A percentile compares a stretch with the other conserved stretches of the same genome.
phyloP scores from a whole-genome alignment of 2,113 vertebrate genomes.

The Gymnorhina tibicen region DNA sequence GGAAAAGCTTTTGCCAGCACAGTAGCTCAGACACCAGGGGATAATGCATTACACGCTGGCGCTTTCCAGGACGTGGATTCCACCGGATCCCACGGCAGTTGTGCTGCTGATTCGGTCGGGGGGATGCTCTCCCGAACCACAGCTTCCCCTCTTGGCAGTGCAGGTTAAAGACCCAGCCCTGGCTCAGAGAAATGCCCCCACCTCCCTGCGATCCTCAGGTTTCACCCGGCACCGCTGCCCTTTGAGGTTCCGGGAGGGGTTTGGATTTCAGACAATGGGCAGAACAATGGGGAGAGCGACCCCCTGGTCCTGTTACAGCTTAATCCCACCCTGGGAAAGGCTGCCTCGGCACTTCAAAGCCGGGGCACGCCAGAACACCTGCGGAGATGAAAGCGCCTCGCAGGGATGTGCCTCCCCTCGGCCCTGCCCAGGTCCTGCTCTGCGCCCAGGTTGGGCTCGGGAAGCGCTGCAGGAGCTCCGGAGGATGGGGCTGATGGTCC shows the following conservation, averaged over 20 bases:
- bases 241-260: background rate
- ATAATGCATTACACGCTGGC: conserved; percentile 10
- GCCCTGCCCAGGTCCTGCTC: background rate
- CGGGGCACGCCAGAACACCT: accelerated
- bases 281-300: background rate
- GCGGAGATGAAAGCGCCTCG: background rate
- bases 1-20: conserved; percentile 45
- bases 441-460: background rate
- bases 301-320: background rate
- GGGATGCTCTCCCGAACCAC: background rate
- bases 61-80: conserved; percentile 27
- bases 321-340: background rate
- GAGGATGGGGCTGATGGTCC: background rate
- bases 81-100: background rate
- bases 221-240: background rate
- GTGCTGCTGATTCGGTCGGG: background rate
- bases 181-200: background rate
- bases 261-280: background rate
- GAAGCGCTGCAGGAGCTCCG: background rate
- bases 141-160: background rate
- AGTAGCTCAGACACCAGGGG: conserved; percentile 49
- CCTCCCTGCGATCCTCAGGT: background rate
- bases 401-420: background rate
- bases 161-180: background rate
- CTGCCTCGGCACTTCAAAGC: background rate